Evolutionary conservation across 2,797 vertebrate genomes (phyloP).

Genomic region (Tarsius wallacei): DNA sequence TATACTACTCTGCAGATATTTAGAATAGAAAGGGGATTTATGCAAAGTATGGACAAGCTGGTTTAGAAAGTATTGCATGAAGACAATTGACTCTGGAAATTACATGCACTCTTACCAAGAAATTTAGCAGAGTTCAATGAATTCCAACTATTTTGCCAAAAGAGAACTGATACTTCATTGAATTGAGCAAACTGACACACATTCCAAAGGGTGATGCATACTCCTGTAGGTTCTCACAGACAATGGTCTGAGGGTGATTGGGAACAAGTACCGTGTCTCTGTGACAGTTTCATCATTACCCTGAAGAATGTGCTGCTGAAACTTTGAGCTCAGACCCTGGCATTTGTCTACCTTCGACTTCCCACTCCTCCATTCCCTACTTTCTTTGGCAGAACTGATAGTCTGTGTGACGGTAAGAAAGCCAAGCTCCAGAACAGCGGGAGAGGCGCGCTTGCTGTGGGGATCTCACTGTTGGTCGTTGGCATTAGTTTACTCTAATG

Average conservation of each 20-base stretch:
- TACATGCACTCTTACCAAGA: not conserved
- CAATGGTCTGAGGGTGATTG: not conserved
- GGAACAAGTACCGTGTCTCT: conserved; percentile 4
- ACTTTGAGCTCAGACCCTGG: not conserved
- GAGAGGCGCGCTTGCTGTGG: rapidly evolving
- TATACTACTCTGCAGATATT: not conserved
- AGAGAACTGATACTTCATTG: not conserved
- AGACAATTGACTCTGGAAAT: not conserved
- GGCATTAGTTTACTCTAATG: not conserved
- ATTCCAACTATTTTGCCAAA: not conserved
- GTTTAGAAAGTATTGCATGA: not conserved
- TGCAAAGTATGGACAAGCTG: not conserved
- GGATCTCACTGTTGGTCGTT: not conserved
- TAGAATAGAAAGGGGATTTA: not conserved
- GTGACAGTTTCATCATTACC: not conserved
- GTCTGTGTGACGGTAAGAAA: not conserved
- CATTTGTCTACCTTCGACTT: not conserved
- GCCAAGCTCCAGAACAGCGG: not conserved
- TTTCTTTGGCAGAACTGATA: not conserved
- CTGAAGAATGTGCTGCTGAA: conserved; percentile 19
- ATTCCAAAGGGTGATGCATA: not conserved
- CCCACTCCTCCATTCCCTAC: rapidly evolving
- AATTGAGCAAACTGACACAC: not conserved
- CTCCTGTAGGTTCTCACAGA: not conserved
- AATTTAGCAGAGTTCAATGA: conserved; percentile 25